phyloP scores from a whole-genome alignment of 2,113 vertebrate genomes.

The Bungarus multicinctus region DNA sequence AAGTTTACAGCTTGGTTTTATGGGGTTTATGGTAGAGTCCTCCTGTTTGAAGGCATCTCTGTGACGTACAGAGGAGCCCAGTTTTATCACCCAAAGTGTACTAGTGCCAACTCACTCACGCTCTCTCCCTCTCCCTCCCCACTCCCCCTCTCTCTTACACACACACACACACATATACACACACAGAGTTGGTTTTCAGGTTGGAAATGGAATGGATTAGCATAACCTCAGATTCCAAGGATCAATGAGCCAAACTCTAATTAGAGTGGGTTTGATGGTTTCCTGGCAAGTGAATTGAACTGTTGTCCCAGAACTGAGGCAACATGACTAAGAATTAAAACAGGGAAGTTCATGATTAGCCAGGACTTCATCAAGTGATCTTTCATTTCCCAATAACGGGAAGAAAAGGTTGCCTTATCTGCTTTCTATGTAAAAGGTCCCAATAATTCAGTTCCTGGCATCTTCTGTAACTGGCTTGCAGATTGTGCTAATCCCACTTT shows the following conservation, averaged over 20 bases:
- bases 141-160: not conserved
- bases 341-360: not conserved
- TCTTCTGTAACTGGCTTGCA: not conserved
- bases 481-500: not conserved
- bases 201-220: not conserved
- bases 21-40: not conserved
- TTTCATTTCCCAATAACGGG: not conserved
- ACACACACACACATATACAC: not conserved
- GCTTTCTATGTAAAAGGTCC: not conserved
- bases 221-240: slow-evolving; percentile 6
- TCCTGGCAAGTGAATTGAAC: not conserved
- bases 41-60: not conserved
- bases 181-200: not conserved
- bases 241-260: not conserved
- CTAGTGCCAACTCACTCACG: not conserved
- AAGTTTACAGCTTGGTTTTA: not conserved
- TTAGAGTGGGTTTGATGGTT: not conserved
- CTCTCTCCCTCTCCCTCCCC: not conserved
- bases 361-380: not conserved
- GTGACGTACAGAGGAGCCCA: not conserved
- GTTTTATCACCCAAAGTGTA: not conserved
- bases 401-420: not conserved
- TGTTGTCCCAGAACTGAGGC: not conserved
- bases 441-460: not conserved
- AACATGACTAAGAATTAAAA: not conserved